Base-by-base conservation (phyloP, 2,797 vertebrate genomes). In the Erithacus rubecula region DNA sequence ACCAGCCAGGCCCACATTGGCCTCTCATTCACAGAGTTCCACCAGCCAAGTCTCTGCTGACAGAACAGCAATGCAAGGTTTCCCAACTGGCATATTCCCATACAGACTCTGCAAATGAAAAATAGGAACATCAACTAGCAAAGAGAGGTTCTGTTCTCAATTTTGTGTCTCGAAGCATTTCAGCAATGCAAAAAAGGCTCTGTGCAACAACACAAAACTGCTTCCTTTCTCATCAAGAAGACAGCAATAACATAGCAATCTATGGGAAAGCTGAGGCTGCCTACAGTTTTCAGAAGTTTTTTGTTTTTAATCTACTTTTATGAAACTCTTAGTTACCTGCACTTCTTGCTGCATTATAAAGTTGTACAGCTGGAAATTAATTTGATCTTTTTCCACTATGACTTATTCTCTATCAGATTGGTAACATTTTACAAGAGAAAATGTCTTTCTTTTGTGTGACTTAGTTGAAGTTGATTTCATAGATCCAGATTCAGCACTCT, bases 391-490 rank as follows among this genome's bases (percentile, higher is more conserved):
- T 81, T 39, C 59, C 34, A 49, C 34, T 52, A 12, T 37, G 23
- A 46, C 12, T 77, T 22, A 11, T 34, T 60, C 24, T 44, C 39
- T 67, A 46, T 36, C 55, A 69, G 30, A 75, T 76, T 65, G 90
- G 43, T 27, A 87, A 52, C 29, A 63, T 76, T 77, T 70, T 82
- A 76, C 32, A 67, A 19, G 64, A 87, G 29, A 87, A 91, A 82
- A 49, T 20, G 37, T 20, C n/a, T 65, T 62, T 49, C 46, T 89
- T 93, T 55, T 81, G n/a, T 30, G 34, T 53, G 10, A 23, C 59
- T 93, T 43, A 59, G 51, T 91, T 75, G 51, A 93, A 92, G 63
- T 11, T 67, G 37, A 36, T 60, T 74, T 87, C 78, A 39, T 39
- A 68, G 26, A 43, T 67, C 49, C 37, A 21, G 52, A 89, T 72